Percentiles rank a stretch among this genome's conserved stretches.
Evolutionary conservation across 1,140 invertebrate species (phyloP).

Genomic region (Cecropterus lyciades): DNA sequence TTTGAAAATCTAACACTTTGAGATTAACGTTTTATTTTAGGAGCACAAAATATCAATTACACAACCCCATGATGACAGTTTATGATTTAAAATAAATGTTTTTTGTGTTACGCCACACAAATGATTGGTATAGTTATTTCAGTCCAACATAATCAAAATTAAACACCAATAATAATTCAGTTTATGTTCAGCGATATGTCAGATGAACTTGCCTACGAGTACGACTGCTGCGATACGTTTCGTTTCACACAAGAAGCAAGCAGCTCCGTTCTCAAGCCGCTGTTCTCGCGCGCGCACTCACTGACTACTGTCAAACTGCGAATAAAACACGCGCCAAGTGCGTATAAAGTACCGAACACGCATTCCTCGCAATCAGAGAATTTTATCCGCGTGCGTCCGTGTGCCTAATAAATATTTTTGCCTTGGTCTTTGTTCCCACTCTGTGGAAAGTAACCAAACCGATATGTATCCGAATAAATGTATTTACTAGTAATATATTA

Average conservation of each 20-base stretch:
- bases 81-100: constrained; percentile 4
- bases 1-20: constrained; percentile 49
- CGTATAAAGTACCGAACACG: constrained; percentile 46
- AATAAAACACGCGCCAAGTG: constrained; percentile 55
- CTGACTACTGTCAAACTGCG: constrained; percentile 66
- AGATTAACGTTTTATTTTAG: constrained; percentile 51
- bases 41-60: constrained; percentile 52
- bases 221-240: constrained; percentile 53
- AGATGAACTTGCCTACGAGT: constrained; percentile 44
- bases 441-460: no score
- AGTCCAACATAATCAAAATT: constrained; percentile 34
- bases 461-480: no score
- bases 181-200: constrained; percentile 47
- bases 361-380: constrained; percentile 18
- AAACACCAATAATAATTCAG: constrained; percentile 20
- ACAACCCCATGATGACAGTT: constrained; percentile 54
- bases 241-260: constrained; percentile 56
- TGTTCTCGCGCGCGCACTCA: constrained; percentile 50
- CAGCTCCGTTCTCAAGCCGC: constrained; percentile 26
- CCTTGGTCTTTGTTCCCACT: no score
- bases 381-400: neutral
- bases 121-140: constrained; percentile 16
- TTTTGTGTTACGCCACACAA: constrained; percentile 7
- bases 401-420: no score
- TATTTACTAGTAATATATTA: no score